phyloP scores from a whole-genome alignment of 2,888 invertebrate species.

The Sinotaia quadrata region DNA sequence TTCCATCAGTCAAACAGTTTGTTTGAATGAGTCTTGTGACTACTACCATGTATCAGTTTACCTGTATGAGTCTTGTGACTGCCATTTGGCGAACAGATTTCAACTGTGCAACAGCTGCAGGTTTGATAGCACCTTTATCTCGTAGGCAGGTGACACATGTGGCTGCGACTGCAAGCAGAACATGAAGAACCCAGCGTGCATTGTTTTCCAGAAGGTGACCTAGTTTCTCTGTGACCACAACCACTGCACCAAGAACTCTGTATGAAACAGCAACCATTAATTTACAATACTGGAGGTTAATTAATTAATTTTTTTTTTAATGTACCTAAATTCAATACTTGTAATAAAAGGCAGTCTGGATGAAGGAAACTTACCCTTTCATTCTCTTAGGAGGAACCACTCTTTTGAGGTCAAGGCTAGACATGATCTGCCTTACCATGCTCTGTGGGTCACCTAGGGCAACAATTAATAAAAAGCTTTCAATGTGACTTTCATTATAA shows the following conservation, averaged over 20 bases:
- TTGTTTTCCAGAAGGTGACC: conserved; percentile 81
- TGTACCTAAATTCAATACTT: no score
- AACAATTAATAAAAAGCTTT: no score
- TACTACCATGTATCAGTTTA: conserved; percentile 38
- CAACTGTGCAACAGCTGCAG: conserved; percentile 57
- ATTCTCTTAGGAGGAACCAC: conserved; percentile 78
- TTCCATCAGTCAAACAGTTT: no score
- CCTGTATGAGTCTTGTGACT: conserved; percentile 63
- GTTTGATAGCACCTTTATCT: conserved; percentile 63
- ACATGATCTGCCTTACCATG: conserved; percentile 72
- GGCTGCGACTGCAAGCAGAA: conserved; percentile 81
- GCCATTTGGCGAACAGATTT: conserved; percentile 64
- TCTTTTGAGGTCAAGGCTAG: conserved; percentile 76
- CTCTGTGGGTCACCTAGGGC: conserved; percentile 74
- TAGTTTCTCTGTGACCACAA: conserved; percentile 73
- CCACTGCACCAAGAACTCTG: conserved; percentile 78
- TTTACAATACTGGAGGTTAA: neutral
- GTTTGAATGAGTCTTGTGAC: no score
- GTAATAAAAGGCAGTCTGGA: neutral
- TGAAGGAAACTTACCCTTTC: conserved; percentile 78
- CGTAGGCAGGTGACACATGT: conserved; percentile 78
- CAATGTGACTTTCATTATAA: no score
- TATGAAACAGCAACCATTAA: conserved; percentile 57
- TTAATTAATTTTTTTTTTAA: neutral
- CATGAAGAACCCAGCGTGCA: conserved; percentile 80